These are phyloP conservation scores for Amphiura filiformis DNA, from an alignment of 35 echinoderm and acorn worm species.

Conservation along the genomic window DNA sequence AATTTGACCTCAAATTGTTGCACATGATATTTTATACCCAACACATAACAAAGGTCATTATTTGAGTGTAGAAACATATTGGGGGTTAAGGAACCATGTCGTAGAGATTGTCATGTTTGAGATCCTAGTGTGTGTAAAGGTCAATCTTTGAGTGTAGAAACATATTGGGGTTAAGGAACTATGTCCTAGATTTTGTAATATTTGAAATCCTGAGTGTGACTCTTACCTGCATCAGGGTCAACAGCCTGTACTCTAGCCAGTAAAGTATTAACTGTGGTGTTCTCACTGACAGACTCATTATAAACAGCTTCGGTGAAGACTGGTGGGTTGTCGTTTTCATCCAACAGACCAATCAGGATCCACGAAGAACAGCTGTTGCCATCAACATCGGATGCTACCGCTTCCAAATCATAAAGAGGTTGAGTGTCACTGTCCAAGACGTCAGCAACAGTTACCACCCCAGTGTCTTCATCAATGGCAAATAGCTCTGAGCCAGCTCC, in stretches of 20 bases:
- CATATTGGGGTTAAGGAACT: too few species aligned
- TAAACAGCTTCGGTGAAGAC: slow-evolving; percentile 59
- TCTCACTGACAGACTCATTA: slow-evolving; percentile 89
- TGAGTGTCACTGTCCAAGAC: slow-evolving; percentile 71
- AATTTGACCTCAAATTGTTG: too few species aligned
- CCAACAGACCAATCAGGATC: slow-evolving; percentile 64
- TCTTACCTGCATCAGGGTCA: slow-evolving; percentile 78
- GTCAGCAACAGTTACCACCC: slow-evolving; percentile 35
- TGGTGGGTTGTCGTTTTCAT: slow-evolving; percentile 90
- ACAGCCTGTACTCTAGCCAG: slow-evolving; percentile 90
- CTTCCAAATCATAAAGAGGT: slow-evolving; percentile 60
- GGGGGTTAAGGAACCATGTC: too few species aligned
- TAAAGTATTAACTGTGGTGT: slow-evolving; percentile 77
- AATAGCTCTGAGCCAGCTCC: slow-evolving; percentile 76
- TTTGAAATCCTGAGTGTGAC: too few species aligned
- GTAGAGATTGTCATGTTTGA: too few species aligned
- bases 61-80: too few species aligned
- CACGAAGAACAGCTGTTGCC: slow-evolving; percentile 53
- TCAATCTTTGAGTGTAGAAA: too few species aligned
- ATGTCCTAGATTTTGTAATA: too few species aligned
- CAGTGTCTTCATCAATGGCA: slow-evolving; percentile 52
- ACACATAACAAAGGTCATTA: too few species aligned
- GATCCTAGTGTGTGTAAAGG: too few species aligned
- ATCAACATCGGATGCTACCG: slow-evolving; percentile 67
- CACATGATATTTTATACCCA: too few species aligned